phyloP scores from a whole-genome alignment of 64 coral and sea anemone species.

The Cladopsammia gracilis region DNA sequence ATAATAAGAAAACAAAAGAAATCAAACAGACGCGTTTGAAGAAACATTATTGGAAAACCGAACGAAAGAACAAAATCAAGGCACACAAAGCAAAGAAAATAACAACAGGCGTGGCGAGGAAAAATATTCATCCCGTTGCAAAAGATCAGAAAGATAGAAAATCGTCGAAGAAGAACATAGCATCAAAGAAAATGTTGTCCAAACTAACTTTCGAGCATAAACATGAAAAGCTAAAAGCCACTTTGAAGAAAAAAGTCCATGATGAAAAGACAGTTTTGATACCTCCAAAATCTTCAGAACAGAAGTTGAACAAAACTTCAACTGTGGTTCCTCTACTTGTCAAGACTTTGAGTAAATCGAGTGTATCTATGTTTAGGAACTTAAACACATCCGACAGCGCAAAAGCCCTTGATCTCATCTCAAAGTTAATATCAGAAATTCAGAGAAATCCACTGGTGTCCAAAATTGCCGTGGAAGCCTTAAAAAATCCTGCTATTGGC shows the following conservation, averaged over 20 bases:
- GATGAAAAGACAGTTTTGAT: neutral
- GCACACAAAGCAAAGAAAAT: neutral
- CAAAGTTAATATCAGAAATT: slow-evolving; percentile 21
- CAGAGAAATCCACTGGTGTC: slow-evolving; percentile 37
- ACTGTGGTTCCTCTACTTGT: neutral
- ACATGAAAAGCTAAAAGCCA: neutral
- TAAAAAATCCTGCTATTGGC: slow-evolving; percentile 46
- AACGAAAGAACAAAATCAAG: neutral
- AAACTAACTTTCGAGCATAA: neutral
- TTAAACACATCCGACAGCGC: neutral
- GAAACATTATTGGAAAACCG: slow-evolving; percentile 2
- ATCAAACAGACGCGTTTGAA: neutral
- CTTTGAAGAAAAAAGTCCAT: neutral
- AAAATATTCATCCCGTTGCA: neutral
- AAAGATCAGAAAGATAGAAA: neutral
- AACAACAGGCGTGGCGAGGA: neutral
- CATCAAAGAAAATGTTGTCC: neutral
- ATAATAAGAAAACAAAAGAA: neutral
- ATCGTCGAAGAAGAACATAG: neutral
- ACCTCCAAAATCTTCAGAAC: neutral
- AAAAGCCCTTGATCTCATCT: neutral
- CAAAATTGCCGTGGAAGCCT: slow-evolving; percentile 52
- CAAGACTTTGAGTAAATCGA: neutral
- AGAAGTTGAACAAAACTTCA: neutral
- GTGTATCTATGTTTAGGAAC: neutral